These are phyloP conservation scores for Nicator chloris DNA, from an alignment of 2,113 vertebrate species.

Conservation along the genomic window DNA sequence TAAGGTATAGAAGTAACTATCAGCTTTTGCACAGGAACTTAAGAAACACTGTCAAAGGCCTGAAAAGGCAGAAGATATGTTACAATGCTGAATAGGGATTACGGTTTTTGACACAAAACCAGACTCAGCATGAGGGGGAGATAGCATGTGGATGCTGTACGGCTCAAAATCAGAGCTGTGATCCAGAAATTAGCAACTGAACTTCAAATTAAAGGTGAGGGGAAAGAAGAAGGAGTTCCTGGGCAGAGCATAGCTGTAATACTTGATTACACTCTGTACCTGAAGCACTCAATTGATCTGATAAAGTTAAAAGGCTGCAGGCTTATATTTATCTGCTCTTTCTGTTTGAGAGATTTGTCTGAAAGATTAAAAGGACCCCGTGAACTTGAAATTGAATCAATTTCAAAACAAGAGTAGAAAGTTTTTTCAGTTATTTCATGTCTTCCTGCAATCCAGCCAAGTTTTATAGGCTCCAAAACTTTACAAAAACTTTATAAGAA, in stretches of 20 bases:
- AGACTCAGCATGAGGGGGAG: background rate
- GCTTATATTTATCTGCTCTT: constrained; percentile 10
- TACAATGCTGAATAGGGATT: background rate
- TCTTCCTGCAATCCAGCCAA: background rate
- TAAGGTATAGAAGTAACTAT: background rate
- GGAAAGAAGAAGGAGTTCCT: background rate
- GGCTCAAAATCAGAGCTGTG: background rate
- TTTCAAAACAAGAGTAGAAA: constrained; percentile 29
- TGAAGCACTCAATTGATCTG: background rate
- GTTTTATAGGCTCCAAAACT: background rate
- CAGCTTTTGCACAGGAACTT: background rate
- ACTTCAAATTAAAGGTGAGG: background rate
- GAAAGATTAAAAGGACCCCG: constrained; percentile 13
- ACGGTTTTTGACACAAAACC: background rate
- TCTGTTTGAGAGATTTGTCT: constrained; percentile 18
- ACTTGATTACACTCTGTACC: constrained; percentile 7
- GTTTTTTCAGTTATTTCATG: constrained; percentile 1
- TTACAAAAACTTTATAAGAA: background rate
- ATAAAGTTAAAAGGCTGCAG: constrained; percentile 17
- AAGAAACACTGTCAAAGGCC: background rate
- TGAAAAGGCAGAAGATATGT: background rate
- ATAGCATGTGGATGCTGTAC: background rate
- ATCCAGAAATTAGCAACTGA: background rate
- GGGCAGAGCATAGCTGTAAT: background rate
- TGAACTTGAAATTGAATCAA: background rate